Evolutionary conservation across 1,140 invertebrate genomes (phyloP).

Genomic region (Drosophila mayri): DNA sequence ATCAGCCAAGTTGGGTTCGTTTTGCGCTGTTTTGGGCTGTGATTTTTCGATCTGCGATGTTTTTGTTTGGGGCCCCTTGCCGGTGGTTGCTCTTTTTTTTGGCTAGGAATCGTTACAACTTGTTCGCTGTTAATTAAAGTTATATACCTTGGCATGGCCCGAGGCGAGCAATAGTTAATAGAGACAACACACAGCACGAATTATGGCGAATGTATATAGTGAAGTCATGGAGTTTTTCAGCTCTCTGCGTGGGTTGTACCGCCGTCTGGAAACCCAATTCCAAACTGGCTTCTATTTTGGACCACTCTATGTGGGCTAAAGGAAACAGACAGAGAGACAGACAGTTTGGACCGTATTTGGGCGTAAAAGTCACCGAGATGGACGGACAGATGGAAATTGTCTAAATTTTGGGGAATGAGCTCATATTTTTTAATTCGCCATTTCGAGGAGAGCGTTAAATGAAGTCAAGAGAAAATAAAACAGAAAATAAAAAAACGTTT

Average conservation of each 20-base stretch:
- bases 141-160: slow-evolving; percentile 30
- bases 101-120: slow-evolving; percentile 31
- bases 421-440: slow-evolving; percentile 59
- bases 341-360: slow-evolving; percentile 61
- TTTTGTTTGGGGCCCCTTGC: slow-evolving; percentile 35
- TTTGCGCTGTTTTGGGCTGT: slow-evolving; percentile 34
- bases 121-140: slow-evolving; percentile 77
- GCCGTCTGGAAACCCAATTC: slow-evolving; percentile 73
- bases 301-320: slow-evolving; percentile 72
- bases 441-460: slow-evolving; percentile 57
- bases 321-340: slow-evolving; percentile 49
- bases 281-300: slow-evolving; percentile 54
- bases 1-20: slow-evolving; percentile 30
- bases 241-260: slow-evolving; percentile 31
- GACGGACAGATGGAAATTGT: slow-evolving; percentile 41
- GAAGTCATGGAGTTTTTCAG: slow-evolving; percentile 40
- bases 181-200: slow-evolving; percentile 32
- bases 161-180: slow-evolving; percentile 44
- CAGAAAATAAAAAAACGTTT: slow-evolving; percentile 33
- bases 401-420: slow-evolving; percentile 70
- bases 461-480: slow-evolving; percentile 26
- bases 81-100: slow-evolving; percentile 49
- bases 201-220: slow-evolving; percentile 16
- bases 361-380: slow-evolving; percentile 69
- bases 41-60: slow-evolving; percentile 34